phyloP scores from a whole-genome alignment of 2,888 invertebrate genomes.

The Seira musarum region DNA sequence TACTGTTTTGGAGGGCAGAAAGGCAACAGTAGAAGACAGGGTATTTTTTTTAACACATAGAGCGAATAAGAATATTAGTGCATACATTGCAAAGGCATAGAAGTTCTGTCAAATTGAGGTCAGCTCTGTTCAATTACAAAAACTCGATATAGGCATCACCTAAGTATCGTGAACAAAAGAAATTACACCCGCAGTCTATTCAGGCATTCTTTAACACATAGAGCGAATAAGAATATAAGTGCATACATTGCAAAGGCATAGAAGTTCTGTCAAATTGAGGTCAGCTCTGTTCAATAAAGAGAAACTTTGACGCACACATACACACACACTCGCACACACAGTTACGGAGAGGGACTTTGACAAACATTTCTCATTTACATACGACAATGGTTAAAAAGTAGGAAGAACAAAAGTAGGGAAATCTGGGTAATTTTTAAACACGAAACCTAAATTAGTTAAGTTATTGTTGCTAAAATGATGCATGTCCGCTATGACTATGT shows the following conservation, averaged over 20 bases:
- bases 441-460: background rate
- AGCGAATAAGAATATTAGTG: too few relatives aligned
- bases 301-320: background rate
- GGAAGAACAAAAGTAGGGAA: background rate
- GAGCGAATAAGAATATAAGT: too few relatives aligned
- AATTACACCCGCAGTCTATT: too few relatives aligned
- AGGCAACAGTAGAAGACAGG: constrained; percentile 22
- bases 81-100: too few relatives aligned
- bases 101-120: constrained; percentile 40
- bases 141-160: too few relatives aligned
- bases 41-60: too few relatives aligned
- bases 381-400: too few relatives aligned
- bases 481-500: constrained; percentile 63
- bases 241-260: too few relatives aligned
- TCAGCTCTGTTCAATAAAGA: constrained; percentile 1
- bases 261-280: constrained; percentile 38
- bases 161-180: too few relatives aligned
- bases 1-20: background rate
- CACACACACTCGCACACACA: background rate
- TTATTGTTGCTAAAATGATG: constrained; percentile 60
- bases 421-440: background rate
- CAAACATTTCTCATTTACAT: too few relatives aligned
- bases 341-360: too few relatives aligned
- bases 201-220: too few relatives aligned
- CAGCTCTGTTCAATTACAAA: constrained; percentile 9